A percentile compares a stretch with the other conserved stretches of the same genome.
Conservation (phyloP, 2,797 vertebrate species). For the Dryobates pubescens region DNA sequence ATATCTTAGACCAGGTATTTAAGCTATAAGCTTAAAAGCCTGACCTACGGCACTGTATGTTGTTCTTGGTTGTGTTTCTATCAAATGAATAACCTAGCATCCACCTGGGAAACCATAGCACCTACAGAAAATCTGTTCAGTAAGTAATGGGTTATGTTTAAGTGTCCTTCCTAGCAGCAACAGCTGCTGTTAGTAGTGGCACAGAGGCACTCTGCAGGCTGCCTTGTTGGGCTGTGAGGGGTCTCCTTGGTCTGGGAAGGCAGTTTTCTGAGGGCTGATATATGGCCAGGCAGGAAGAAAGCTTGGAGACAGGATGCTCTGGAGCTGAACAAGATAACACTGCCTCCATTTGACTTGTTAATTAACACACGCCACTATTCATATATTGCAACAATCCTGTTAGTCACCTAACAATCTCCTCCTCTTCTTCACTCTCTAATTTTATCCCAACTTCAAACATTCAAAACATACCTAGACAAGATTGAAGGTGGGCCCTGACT, state of each 20-base stretch:
- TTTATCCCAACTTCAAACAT: neutral
- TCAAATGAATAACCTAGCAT: neutral
- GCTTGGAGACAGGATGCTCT: neutral
- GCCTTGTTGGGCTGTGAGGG: rapidly evolving
- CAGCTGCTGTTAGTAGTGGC: neutral
- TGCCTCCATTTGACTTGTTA: neutral
- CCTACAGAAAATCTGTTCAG: neutral
- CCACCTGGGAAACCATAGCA: neutral
- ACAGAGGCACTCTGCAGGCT: neutral
- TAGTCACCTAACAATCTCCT: neutral
- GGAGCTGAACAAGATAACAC: neutral
- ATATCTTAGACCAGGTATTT: neutral
- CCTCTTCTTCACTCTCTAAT: neutral
- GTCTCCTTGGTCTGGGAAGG: neutral
- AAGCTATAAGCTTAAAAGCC: neutral
- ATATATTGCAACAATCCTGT: neutral
- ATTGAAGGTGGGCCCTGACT: neutral
- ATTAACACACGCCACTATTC: neutral
- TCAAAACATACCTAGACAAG: neutral
- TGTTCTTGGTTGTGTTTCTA: neutral
- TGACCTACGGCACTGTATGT: neutral
- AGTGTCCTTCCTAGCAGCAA: neutral
- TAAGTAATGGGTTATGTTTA: neutral
- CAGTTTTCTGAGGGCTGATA: neutral
- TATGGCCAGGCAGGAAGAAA: neutral